These are phyloP conservation scores for Apodemia mormo DNA, from an alignment of 2,888 invertebrate genomes.

Conservation along the genomic window DNA sequence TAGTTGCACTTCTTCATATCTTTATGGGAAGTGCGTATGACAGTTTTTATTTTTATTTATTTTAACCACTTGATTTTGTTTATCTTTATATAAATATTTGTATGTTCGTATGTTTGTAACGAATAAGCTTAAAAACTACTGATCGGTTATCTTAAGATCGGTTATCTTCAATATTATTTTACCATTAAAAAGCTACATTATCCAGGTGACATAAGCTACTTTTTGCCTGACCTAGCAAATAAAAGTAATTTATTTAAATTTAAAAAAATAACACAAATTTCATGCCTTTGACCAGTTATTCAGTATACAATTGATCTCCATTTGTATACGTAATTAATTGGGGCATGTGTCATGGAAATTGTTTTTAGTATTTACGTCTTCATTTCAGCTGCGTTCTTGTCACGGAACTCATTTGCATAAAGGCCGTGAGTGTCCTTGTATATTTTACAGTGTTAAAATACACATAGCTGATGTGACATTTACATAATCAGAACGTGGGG, in stretches of 20 bases:
- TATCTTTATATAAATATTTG: too few species aligned
- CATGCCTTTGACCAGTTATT: background rate
- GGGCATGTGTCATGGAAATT: slow-evolving; percentile 6
- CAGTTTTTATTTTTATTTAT: background rate
- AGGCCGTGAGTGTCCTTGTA: background rate
- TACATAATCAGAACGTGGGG: background rate
- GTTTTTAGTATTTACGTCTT: background rate
- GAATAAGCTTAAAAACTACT: too few species aligned
- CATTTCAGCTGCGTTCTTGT: slow-evolving; percentile 7
- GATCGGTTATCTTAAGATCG: too few species aligned
- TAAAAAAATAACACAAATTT: background rate
- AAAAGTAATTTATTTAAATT: too few species aligned
- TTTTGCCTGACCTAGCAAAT: too few species aligned
- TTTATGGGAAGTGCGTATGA: too few species aligned
- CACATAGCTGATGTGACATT: background rate
- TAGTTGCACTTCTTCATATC: too few species aligned
- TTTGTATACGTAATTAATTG: slow-evolving; percentile 8
- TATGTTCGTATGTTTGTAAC: too few species aligned
- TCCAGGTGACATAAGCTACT: too few species aligned
- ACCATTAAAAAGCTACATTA: too few species aligned
- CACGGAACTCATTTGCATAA: slow-evolving; percentile 1
- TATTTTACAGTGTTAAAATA: background rate
- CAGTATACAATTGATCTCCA: background rate
- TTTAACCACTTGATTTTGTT: too few species aligned
- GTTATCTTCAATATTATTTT: too few species aligned